phyloP scores from a whole-genome alignment of 92 coral and sea anemone genomes.

The Zoanthus sansibaricus region DNA sequence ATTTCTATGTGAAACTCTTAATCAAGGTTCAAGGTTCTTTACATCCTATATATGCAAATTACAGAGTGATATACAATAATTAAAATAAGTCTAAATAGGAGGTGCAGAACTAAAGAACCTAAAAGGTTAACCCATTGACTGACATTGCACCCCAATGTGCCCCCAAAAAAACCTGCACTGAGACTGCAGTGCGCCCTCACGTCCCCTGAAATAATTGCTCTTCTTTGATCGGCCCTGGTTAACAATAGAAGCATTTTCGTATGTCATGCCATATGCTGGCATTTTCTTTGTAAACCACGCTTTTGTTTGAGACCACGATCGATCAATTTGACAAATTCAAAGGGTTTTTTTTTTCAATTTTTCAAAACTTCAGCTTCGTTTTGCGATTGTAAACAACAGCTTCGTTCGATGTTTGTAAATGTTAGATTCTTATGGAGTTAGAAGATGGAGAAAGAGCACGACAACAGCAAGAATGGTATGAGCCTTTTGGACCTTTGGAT shows the following conservation, averaged over 20 bases:
- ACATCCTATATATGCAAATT: no score
- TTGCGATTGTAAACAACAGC: conserved; percentile 3
- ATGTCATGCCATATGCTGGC: conserved; percentile 14
- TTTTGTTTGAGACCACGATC: conserved; percentile 53
- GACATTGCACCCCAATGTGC: background rate
- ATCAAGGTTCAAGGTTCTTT: no score
- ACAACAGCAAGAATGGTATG: conserved; percentile 9
- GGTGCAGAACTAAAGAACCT: no score
- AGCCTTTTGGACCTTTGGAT: conserved; percentile 17
- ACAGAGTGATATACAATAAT: no score
- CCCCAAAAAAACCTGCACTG: conserved; percentile 8
- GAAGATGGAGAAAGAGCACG: conserved; percentile 22
- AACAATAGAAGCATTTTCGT: conserved; percentile 22
- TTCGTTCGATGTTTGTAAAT: conserved; percentile 2
- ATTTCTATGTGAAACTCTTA: no score
- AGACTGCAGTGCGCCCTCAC: conserved; percentile 19
- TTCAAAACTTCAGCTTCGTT: background rate
- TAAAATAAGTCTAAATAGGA: no score
- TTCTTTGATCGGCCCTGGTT: conserved; percentile 23
- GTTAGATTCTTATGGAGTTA: conserved; percentile 8
- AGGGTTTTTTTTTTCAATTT: background rate
- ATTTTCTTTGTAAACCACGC: conserved; percentile 31
- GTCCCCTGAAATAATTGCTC: background rate
- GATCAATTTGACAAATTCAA: conserved; percentile 14
- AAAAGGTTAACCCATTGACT: background rate